Evolutionary conservation across 2,888 invertebrate genomes (phyloP).

Genomic region (Conistra vaccinii): DNA sequence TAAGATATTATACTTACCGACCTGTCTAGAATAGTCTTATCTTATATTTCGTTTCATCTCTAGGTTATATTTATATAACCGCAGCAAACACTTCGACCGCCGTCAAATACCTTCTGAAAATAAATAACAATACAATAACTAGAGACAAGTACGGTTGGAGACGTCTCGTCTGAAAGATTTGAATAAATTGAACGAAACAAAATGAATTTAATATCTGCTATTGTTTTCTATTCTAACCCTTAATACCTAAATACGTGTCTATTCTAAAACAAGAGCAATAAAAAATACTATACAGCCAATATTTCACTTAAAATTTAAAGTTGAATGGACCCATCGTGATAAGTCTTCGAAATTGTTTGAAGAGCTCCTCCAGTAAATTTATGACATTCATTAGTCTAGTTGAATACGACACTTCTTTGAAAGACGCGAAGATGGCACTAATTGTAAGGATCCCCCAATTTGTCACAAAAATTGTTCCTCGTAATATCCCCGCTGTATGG

Average conservation of each 20-base stretch:
- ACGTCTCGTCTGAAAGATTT: conserved; percentile 44
- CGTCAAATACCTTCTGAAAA: conserved; percentile 33
- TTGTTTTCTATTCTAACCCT: conserved; percentile 19
- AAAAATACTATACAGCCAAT: conserved; percentile 38
- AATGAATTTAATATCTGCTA: conserved; percentile 20
- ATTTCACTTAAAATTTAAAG: conserved; percentile 58
- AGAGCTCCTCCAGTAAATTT: conserved; percentile 81
- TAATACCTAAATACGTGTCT: conserved; percentile 6
- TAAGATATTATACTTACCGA: background rate
- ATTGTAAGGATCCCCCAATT: conserved; percentile 85
- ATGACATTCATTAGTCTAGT: conserved; percentile 86
- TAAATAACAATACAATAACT: conserved; percentile 15
- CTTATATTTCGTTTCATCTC: conserved; percentile 17
- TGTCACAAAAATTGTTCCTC: conserved; percentile 80
- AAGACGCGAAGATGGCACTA: conserved; percentile 83
- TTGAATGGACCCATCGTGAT: conserved; percentile 72
- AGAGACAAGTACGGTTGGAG: conserved; percentile 27
- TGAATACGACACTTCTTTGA: conserved; percentile 86
- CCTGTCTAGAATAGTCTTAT: background rate
- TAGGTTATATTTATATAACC: conserved; percentile 16
- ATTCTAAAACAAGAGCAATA: conserved; percentile 31
- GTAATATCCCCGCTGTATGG: conserved; percentile 69
- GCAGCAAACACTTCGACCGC: background rate
- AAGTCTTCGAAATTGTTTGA: conserved; percentile 81
- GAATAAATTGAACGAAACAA: conserved; percentile 43